Base-by-base conservation (phyloP, 1,140 invertebrate genomes). In the Heliothis virescens region DNA sequence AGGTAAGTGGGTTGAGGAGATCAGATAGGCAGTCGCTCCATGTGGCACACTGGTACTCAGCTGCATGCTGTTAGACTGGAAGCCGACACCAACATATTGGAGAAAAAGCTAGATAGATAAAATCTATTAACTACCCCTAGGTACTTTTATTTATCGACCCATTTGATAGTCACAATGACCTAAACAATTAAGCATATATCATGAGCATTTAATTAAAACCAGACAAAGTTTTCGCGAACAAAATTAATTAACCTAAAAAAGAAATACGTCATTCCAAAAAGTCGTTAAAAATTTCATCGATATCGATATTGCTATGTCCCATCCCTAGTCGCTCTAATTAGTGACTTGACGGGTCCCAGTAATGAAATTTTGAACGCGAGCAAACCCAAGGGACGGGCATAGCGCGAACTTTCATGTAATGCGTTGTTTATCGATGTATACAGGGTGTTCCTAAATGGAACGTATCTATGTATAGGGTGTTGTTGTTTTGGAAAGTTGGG, bases 291-390 rank as follows among this genome's bases (percentile, higher is more conserved):
- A n/a, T 67, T 67, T 67, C 21, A 67, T 67, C 63, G 63, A 67
- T 41, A 67, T 67, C 63, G 63, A 48, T 48, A 11, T 67, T 67
- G 13, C 10, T 0, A 3, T 48, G 63, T 67, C 63, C 34, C 63
- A 67, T 18, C 63, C 63, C 63, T 67, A 48, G n/a, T 2, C 47
- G 41, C 34, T 67, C 41, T 67, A 67, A 67, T 67, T 67, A 67
- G 63, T 48, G 63, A 67, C 63, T 48, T 48, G 63, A 48, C 62
- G 34, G 62, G 29, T 65, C 47, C 15, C 48, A 18, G 63, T 67
- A 48, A 67, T 67, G 41, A 67, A 67, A 67, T 67, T 67, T 67
- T 67, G 63, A 18, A 67, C 57, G 26, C 21, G 4, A 10, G 16
- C 15, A 18, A 57, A 18, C 63, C 63, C 63, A 1, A 47, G 63